Evolutionary conservation across 2,888 invertebrate genomes (phyloP), one percentile per base, ranked within the genome.

Genomic region (Parnassius glacialis): DNA sequence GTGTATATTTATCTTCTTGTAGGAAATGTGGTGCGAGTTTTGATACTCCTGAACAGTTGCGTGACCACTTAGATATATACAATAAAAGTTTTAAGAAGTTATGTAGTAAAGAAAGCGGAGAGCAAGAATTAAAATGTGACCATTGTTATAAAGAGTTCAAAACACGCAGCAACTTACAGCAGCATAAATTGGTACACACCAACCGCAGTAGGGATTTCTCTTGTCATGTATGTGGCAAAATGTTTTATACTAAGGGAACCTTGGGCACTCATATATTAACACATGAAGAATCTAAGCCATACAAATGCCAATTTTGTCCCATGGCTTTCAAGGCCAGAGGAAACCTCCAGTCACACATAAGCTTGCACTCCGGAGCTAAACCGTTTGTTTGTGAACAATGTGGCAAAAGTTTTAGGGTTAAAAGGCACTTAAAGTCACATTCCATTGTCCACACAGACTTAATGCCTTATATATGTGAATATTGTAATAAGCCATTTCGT

Each of bases 321-420:
- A 70, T 90, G 76, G 79, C 88, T 0, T 91, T 91, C 70, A 73
- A 87, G n/a, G 87, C 90, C 0, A 70, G 86, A 20, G 90, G 91
- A 0, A 90, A 91, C 62, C 72, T 92, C 0, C 82, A 82, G 42
- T 87, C 90, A 0, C 92, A 92, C 45, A 74, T 87, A 48, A 87
- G 85, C 43, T 68, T 89, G 3, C 92, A 92, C 58, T 85, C 90
- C 0, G 87, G 84, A 1, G 70, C 83, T 0, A 90, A 91, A 56
- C 90, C 90, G 0, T 91, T 90, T 73, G 85, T 90, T 0, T 92
- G 92, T 53, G 91, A 92, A 59, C 88, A 87, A 42, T 92, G 92
- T 2, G 90, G 90, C 0, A 90, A 88, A 66, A 87, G 87, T 52
- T 92, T 91, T 56, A 66, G 90, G 43, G 88, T 84, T 0, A 90